These are phyloP conservation scores for Oreochromis tanganicae DNA, from an alignment of 2,113 vertebrate genomes.

Conservation along the genomic window DNA sequence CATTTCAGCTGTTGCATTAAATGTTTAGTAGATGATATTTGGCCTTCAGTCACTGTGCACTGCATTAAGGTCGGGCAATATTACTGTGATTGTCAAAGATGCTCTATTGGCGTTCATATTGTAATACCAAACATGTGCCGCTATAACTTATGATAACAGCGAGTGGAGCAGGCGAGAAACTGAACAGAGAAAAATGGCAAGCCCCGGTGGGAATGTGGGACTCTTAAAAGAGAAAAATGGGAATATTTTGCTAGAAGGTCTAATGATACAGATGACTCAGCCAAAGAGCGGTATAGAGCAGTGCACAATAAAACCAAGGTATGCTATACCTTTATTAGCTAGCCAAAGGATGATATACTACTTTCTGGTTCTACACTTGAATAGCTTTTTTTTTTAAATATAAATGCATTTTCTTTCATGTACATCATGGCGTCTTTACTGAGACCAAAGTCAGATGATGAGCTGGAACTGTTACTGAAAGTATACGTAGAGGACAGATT, in stretches of 20 bases:
- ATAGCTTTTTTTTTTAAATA: not conserved
- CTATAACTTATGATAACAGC: not conserved
- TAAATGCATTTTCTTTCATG: not conserved
- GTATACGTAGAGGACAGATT: not conserved
- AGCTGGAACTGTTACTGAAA: not conserved
- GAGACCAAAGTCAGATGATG: not conserved
- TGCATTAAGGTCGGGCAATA: not conserved
- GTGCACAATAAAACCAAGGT: not conserved
- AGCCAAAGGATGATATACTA: not conserved
- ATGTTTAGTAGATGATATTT: not conserved
- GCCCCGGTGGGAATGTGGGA: not conserved
- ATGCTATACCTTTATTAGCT: not conserved
- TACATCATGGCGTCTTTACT: not conserved
- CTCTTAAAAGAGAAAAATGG: not conserved
- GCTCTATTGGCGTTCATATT: not conserved
- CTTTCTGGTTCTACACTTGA: not conserved
- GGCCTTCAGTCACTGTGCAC: not conserved
- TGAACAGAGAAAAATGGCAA: not conserved
- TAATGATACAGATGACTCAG: not conserved
- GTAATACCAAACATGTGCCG: not conserved
- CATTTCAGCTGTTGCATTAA: not conserved
- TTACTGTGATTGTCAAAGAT: not conserved
- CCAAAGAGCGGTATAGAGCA: not conserved
- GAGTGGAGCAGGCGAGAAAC: not conserved
- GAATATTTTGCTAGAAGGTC: not conserved